phyloP scores from a whole-genome alignment of 2,113 vertebrate species.

The Eidolon helvum region DNA sequence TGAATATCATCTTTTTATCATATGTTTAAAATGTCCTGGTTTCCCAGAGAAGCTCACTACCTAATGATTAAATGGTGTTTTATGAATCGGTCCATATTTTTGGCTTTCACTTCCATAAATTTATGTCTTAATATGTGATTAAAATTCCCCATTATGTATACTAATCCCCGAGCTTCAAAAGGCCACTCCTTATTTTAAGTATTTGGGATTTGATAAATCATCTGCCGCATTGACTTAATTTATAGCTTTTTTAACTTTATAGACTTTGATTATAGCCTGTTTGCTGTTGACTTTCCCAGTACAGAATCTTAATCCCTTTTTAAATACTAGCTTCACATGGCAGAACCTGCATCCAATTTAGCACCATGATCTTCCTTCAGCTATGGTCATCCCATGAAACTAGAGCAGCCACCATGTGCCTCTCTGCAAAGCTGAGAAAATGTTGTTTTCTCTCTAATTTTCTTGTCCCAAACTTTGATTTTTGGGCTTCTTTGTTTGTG shows the following conservation, averaged over 20 bases:
- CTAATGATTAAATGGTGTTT: slow-evolving; percentile 11
- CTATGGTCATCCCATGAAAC: neutral
- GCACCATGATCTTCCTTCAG: neutral
- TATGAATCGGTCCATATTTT: neutral
- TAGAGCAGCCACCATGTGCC: no score
- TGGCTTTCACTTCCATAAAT: neutral
- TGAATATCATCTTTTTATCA: neutral
- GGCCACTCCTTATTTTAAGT: neutral
- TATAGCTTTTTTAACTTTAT: neutral
- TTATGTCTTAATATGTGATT: neutral
- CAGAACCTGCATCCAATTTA: neutral
- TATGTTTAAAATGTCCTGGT: neutral
- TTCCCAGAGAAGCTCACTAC: neutral
- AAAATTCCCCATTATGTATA: neutral
- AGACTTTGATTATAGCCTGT: slow-evolving; percentile 17
- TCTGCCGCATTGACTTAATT: neutral
- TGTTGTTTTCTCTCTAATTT: neutral
- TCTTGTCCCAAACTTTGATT: neutral
- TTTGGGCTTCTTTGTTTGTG: neutral
- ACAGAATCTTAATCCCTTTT: neutral
- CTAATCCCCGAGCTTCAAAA: slow-evolving; percentile 43
- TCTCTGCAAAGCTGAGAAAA: neutral
- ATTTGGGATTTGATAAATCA: neutral
- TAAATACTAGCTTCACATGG: neutral
- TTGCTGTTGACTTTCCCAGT: neutral